phyloP scores from a whole-genome alignment of 2,888 invertebrate genomes.

The Drosophila mimetica region DNA sequence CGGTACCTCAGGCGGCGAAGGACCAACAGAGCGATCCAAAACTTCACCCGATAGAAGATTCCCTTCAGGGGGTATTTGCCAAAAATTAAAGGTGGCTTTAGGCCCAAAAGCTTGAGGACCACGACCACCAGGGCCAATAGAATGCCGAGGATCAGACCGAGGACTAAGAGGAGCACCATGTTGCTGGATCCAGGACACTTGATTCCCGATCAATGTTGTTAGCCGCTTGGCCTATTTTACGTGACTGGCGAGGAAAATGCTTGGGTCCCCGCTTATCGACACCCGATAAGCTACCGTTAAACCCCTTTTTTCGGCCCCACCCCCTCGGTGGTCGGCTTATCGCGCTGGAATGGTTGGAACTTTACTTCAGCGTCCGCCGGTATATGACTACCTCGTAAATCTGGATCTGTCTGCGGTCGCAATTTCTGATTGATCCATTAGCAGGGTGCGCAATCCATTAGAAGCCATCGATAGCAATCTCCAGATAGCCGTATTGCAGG shows the following conservation, averaged over 20 bases:
- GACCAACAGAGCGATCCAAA: slow-evolving; percentile 84
- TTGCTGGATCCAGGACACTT: slow-evolving; percentile 14
- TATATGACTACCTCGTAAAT: slow-evolving; percentile 42
- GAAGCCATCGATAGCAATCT: slow-evolving; percentile 3
- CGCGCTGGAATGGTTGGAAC: not conserved
- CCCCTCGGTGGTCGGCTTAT: slow-evolving; percentile 14
- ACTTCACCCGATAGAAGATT: slow-evolving; percentile 86
- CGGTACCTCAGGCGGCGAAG: slow-evolving; percentile 83
- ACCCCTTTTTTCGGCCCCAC: slow-evolving; percentile 4
- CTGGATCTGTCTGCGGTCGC: slow-evolving; percentile 42
- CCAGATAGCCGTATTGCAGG: not conserved
- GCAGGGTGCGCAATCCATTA: slow-evolving; percentile 14
- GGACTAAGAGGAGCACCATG: slow-evolving; percentile 57
- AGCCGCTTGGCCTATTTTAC: slow-evolving; percentile 27
- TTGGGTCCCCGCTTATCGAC: slow-evolving; percentile 12
- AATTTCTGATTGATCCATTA: slow-evolving; percentile 36
- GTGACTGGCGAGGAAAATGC: slow-evolving; percentile 44
- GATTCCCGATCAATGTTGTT: slow-evolving; percentile 1
- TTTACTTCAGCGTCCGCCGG: not conserved
- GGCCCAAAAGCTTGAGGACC: slow-evolving; percentile 67
- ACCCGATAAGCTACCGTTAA: slow-evolving; percentile 29
- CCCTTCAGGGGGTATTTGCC: slow-evolving; percentile 86
- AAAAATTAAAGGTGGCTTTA: slow-evolving; percentile 83
- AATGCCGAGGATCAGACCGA: slow-evolving; percentile 54
- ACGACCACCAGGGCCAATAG: slow-evolving; percentile 57